Base-by-base conservation (phyloP, 2,797 vertebrate genomes). In the Bradypus variegatus region DNA sequence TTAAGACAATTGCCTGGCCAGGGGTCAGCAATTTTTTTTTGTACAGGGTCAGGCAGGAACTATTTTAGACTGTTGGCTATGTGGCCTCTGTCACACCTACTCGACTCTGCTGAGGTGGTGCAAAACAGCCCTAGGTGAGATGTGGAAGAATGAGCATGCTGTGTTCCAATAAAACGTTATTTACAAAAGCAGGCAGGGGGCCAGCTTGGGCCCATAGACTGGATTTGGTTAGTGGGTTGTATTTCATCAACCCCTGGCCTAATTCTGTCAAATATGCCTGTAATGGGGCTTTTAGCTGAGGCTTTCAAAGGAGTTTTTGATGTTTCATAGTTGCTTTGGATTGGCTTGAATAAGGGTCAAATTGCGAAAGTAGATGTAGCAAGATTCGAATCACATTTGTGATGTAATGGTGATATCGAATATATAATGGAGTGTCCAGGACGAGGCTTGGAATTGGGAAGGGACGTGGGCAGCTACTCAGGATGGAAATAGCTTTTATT, bases 121-220 rank as follows among this genome's bases (percentile, higher is more conserved):
- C 23, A 27, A 41, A 62, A 13, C 78, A 38, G 72, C 19, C 50
- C n/a, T 7, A 38, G n/a, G 8, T 5, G 10, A 8, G 41, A 5
- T 64, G 29, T 36, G 31, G 27, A 14, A n/a, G 65, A 70, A 31
- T 53, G 38, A 19, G 81, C 15, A 13, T 73, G 31, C 76, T 45
- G 12, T 41, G n/a, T 31, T 18, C 45, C 90, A 83, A 36, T 90
- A 86, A 92, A 77, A 72, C 87, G 82, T 62, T 86, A 94, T 77
- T 90, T 36, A 38, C 16, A 79, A 58, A 91, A 55, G 12, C 12
- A 65, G 41, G 6, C 29, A 18, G 45, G 27, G 48, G 73, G 48
- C 73, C 27, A 48, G 27, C 33, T 76, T 73, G 15, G 45, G 29
- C 45, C 45, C 29, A 11, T 25, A 60, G 60, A 14, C 31, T 15